Evolutionary conservation across 2,797 vertebrate genomes (phyloP), one percentile per base, ranked within the genome.

Genomic region (Phoeniculus purpureus): DNA sequence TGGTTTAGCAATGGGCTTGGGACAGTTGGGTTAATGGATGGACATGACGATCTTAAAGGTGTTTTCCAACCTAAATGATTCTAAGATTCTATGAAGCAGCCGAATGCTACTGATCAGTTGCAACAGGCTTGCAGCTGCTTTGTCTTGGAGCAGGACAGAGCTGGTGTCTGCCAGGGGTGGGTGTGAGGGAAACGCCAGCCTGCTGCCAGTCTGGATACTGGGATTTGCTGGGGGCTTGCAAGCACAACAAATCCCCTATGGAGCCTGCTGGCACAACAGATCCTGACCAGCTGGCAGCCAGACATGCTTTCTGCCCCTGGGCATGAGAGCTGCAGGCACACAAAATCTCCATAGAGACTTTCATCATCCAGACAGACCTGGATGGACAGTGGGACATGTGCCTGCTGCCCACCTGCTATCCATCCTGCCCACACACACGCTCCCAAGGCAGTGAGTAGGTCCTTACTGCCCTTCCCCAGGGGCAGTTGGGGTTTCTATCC

Each of bases 311-410:
- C 66, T 2, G 1, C 43, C 50, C 34, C 5, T 26, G 7, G 43
- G 43, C 10, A 1, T 25, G 66, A 16, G 29, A 40, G 60, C 61
- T 61, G 48, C 21, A 13, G 14, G 34, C 43, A 45, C 12, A 19
- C 15, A 21, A 20, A 3, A 20, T 31, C 43, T 55, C 48, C 50
- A 56, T 50, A 0, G 6, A 56, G 32, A 29, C 15, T 7, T n/a
- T 45, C 4, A 0, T n/a, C 1, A 1, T 11, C 10, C 23, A 14
- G n/a, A 3, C 31, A 32, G 67, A 66, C 13, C n/a, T 2, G 1
- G 27, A 14, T 51, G 62, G 61, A 20, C 1, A 3, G 62, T 20
- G 15, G 60, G 56, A 72, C 50, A 20, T 1, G 0, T 23, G 12
- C 16, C 77, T 66, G 65, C n/a, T 48, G 75, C 52, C 31, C 43